Evolutionary conservation across 2,888 invertebrate genomes (phyloP).

Genomic region (Piscicola geometra): DNA sequence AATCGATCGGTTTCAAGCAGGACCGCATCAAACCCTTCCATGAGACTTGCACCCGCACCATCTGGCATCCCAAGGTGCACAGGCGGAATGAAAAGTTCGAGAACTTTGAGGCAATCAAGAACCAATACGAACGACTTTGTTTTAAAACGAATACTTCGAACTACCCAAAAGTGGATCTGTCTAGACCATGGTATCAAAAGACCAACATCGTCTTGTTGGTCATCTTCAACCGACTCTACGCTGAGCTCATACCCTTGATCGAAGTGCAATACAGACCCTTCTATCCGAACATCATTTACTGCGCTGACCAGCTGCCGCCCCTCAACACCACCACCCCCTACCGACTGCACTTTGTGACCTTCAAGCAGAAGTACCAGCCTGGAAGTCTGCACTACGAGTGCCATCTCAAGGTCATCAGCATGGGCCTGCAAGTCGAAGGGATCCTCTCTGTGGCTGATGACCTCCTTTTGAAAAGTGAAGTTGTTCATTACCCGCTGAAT

Average conservation of each 20-base stretch:
- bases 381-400: background rate
- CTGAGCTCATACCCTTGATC: background rate
- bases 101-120: background rate
- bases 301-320: background rate
- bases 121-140: background rate
- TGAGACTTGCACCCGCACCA: background rate
- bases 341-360: background rate
- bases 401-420: background rate
- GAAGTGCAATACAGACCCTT: constrained; percentile 10
- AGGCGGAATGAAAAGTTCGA: background rate
- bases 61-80: background rate
- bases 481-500: background rate
- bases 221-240: background rate
- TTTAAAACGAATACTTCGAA: background rate
- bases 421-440: background rate
- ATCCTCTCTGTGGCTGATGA: background rate
- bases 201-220: background rate
- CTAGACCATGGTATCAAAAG: constrained; percentile 6
- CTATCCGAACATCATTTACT: background rate
- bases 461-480: background rate
- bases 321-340: background rate
- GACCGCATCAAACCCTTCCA: background rate
- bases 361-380: background rate
- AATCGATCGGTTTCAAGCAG: background rate
- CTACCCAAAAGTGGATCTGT: background rate